Evolutionary conservation across 2,113 vertebrate genomes (phyloP).

Genomic region (Ophthalmolycus amberensis): DNA sequence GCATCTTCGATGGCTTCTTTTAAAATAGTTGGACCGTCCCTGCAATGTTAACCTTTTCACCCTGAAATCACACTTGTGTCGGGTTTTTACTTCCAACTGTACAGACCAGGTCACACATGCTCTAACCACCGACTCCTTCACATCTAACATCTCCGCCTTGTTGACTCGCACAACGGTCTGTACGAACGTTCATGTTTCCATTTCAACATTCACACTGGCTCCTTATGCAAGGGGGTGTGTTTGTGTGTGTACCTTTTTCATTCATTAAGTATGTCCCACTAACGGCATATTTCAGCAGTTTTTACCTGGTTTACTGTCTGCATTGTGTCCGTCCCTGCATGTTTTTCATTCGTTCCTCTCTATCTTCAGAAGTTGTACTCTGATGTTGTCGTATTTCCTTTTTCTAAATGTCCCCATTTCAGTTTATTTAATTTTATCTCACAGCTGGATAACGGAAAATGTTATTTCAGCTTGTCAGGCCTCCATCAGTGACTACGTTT

Average conservation of each 20-base stretch:
- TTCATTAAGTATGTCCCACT: not conserved
- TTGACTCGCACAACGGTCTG: not conserved
- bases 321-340: not conserved
- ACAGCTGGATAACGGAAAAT: no score
- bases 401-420: not conserved
- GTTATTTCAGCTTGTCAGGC: no score
- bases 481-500: not conserved
- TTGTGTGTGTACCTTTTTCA: not conserved
- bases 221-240: not conserved
- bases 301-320: not conserved
- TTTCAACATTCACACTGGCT: not conserved
- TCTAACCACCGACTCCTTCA: not conserved
- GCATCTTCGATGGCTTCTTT: not conserved
- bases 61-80: conserved; percentile 9
- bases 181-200: not conserved
- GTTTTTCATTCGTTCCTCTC: not conserved
- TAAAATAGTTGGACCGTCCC: conserved; percentile 1
- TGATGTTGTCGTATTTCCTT: not conserved
- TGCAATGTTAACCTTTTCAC: not conserved
- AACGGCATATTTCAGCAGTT: not conserved
- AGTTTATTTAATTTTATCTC: not conserved
- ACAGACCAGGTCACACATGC: not conserved
- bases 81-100: not conserved
- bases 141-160: not conserved
- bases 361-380: not conserved